Conservation (phyloP, 1,140 invertebrate genomes). For the Odontomachus brunneus region DNA sequence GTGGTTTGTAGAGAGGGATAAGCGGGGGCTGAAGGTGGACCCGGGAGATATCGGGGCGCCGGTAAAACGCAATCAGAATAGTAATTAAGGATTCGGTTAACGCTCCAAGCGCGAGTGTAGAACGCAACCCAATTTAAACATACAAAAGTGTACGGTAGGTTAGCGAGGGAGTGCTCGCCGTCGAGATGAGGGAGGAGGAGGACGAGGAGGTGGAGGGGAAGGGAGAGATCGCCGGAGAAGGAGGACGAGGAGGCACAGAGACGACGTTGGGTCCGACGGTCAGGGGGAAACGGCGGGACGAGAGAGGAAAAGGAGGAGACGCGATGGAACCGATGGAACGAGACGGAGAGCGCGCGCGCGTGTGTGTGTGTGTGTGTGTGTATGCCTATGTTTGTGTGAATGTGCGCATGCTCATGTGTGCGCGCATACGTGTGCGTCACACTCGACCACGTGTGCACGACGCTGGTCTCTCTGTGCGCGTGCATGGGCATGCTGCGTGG, state of each 20-base stretch:
- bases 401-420: not conserved
- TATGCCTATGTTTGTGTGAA: not conserved
- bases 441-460: slow-evolving; percentile 29
- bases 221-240: slow-evolving; percentile 31
- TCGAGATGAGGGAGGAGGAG: slow-evolving; percentile 53
- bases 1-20: too few relatives aligned
- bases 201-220: slow-evolving; percentile 34
- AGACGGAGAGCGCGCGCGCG: slow-evolving; percentile 3
- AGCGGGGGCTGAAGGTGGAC: slow-evolving; percentile 1
- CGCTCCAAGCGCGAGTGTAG: slow-evolving; percentile 75
- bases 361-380: not conserved
- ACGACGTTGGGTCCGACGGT: slow-evolving; percentile 44
- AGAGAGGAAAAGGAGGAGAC: slow-evolving; percentile 48
- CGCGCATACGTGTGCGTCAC: not conserved
- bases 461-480: not conserved
- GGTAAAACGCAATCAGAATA: slow-evolving; percentile 80
- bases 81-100: slow-evolving; percentile 82
- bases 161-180: slow-evolving; percentile 52
- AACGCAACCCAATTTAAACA: slow-evolving; percentile 80
- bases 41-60: slow-evolving; percentile 64
- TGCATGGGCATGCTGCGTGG: slow-evolving; percentile 22
- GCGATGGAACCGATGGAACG: slow-evolving; percentile 56
- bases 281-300: slow-evolving; percentile 42
- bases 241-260: slow-evolving; percentile 60
- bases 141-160: slow-evolving; percentile 78